Evolutionary conservation across 2,113 vertebrate genomes (phyloP), one percentile per base, ranked within the genome.

Genomic region (Dipodomys ordii): DNA sequence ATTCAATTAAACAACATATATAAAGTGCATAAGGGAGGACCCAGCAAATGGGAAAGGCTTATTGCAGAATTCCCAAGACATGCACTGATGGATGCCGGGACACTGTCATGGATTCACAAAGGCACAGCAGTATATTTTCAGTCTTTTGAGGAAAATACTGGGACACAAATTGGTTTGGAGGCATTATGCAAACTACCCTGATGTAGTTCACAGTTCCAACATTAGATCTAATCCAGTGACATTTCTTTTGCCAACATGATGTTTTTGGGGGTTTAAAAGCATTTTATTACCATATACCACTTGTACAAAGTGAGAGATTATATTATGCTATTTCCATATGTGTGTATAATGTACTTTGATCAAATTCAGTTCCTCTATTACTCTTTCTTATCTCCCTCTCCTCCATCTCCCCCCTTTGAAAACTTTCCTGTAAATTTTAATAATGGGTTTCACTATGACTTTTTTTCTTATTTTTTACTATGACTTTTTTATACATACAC

Each of bases 1-100:
- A 78, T 73, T 78, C 49, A 81, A 73, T 92, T 22, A 86, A 91
- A 83, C 19, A 30, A 84, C 27, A 88, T 53, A 39, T 87, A 72
- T 49, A 73, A 73, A 82, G 7, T 86, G 25, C 49, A 18, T 88
- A 87, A 65, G 57, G 32, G 74, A 88, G 68, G 25, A 79, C 67
- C 68, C 65, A 39, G 39, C 8, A 44, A 88, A 60, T 85, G 30
- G 20, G 78, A 44, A 92, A 68, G 35, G 68, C 4, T 88, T 84
- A 80, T 57, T n/a, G 60, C 32, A 72, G 27, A 91, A 67, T 91
- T 87, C 30, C 57, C 32, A 32, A 87, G 28, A 46, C 32, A 39
- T 71, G 62, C 25, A n/a, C 65, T 82, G 27, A 87, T 27, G 8
- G 80, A 73, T 46, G 23, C 39, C 44, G 32, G 39, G 44, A 7